These are phyloP conservation scores for Dissostichus mawsoni DNA, from an alignment of 2,113 vertebrate species.

Conservation along the genomic window DNA sequence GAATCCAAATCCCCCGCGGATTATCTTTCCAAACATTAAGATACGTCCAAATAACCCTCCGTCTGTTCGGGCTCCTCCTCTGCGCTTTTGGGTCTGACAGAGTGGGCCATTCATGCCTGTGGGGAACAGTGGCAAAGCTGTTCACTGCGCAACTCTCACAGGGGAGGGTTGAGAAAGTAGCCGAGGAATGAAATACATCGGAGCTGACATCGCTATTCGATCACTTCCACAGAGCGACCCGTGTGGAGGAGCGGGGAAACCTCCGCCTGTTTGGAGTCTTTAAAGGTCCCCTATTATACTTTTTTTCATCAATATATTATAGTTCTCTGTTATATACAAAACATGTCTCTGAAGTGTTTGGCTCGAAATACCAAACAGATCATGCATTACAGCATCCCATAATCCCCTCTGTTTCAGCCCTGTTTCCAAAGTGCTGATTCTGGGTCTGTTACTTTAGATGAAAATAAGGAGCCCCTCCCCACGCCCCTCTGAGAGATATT, in stretches of 20 bases:
- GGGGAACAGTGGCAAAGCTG: slow-evolving; percentile 78
- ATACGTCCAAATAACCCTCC: slow-evolving; percentile 56
- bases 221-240: slow-evolving; percentile 61
- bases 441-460: no score
- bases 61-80: slow-evolving; percentile 48
- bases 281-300: neutral
- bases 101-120: slow-evolving; percentile 74
- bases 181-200: slow-evolving; percentile 45
- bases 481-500: no score
- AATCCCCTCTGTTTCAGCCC: no score
- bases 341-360: no score
- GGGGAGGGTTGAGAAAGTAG: slow-evolving; percentile 46
- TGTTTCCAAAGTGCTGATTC: no score
- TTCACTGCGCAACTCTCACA: slow-evolving; percentile 57
- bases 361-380: no score
- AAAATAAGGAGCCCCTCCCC: no score
- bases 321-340: no score
- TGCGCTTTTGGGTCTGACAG: slow-evolving; percentile 59
- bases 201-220: slow-evolving; percentile 53
- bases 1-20: slow-evolving; percentile 70
- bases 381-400: no score
- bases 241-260: slow-evolving; percentile 38
- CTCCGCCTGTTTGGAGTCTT: neutral
- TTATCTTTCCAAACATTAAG: slow-evolving; percentile 81
- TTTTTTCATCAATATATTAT: no score